Conservation (phyloP, 2,113 vertebrate species). For the Oriolus oriolus region DNA sequence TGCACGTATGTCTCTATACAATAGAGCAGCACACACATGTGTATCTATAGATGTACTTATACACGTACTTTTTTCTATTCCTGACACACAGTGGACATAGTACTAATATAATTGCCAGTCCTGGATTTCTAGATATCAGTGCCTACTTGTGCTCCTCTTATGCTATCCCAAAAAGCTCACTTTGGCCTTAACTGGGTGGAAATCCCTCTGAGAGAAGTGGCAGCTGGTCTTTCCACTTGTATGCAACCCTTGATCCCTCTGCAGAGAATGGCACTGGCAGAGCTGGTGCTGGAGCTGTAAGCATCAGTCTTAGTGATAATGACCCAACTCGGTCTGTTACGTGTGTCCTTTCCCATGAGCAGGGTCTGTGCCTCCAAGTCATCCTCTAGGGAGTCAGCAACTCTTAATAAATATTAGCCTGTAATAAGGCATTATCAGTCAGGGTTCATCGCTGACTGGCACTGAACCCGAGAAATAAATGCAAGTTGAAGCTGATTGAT, state of each 20-base stretch:
- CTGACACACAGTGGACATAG: neutral
- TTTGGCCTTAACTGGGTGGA: neutral
- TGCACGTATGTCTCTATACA: neutral
- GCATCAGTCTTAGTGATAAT: neutral
- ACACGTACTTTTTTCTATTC: neutral
- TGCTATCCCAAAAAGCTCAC: neutral
- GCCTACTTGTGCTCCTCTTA: neutral
- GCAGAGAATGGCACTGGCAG: neutral
- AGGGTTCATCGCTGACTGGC: neutral
- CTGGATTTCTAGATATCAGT: neutral
- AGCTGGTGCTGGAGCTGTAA: neutral
- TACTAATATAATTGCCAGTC: neutral
- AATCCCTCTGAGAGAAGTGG: neutral
- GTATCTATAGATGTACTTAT: neutral
- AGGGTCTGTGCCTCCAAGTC: neutral
- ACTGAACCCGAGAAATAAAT: constrained; percentile 4
- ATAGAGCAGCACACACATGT: neutral
- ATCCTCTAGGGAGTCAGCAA: neutral
- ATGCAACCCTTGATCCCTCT: neutral
- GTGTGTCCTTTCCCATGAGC: neutral
- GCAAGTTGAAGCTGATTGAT: constrained; percentile 36
- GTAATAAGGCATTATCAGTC: neutral
- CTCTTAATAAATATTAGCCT: constrained; percentile 7
- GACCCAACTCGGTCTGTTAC: neutral
- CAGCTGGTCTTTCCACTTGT: neutral